Evolutionary conservation across 2,797 vertebrate species (phyloP).

Genomic region (Rhyacichthys aspro): DNA sequence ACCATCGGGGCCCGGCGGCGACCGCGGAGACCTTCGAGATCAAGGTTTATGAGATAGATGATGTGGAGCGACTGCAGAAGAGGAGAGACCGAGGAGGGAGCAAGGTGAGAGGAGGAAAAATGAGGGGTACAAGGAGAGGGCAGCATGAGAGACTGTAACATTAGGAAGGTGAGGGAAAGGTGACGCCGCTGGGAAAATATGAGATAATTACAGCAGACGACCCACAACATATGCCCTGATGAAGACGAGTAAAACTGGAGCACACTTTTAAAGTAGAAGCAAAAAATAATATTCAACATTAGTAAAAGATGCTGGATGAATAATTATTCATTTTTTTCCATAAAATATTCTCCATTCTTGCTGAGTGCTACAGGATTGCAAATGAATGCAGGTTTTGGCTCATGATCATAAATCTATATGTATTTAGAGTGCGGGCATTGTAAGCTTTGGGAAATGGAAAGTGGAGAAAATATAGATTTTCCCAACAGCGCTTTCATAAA

Average conservation of each 20-base stretch:
- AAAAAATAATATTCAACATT: constrained; percentile 7
- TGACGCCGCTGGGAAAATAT: neutral
- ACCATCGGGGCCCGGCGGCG: constrained; percentile 76
- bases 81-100: constrained; percentile 81
- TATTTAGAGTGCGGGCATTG: constrained; percentile 43
- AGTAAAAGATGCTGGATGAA: neutral
- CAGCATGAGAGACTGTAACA: neutral
- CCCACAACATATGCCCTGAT: neutral
- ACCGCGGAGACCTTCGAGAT: constrained; percentile 93
- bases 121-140: constrained; percentile 5
- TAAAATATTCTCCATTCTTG: constrained; percentile 34
- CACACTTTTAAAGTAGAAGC: constrained; percentile 28
- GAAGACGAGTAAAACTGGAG: constrained; percentile 1
- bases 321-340: constrained; percentile 14
- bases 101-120: constrained; percentile 82
- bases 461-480: constrained; percentile 65
- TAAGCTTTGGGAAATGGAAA: constrained; percentile 39
- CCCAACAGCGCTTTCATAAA: constrained; percentile 48
- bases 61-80: constrained; percentile 93
- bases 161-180: constrained; percentile 5
- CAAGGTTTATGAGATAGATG: constrained; percentile 99
- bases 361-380: constrained; percentile 27
- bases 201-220: constrained; percentile 11
- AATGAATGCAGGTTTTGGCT: constrained; percentile 46
- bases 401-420: constrained; percentile 40